Base-by-base conservation (phyloP, 2,113 vertebrate genomes). In the Willisornis vidua region DNA sequence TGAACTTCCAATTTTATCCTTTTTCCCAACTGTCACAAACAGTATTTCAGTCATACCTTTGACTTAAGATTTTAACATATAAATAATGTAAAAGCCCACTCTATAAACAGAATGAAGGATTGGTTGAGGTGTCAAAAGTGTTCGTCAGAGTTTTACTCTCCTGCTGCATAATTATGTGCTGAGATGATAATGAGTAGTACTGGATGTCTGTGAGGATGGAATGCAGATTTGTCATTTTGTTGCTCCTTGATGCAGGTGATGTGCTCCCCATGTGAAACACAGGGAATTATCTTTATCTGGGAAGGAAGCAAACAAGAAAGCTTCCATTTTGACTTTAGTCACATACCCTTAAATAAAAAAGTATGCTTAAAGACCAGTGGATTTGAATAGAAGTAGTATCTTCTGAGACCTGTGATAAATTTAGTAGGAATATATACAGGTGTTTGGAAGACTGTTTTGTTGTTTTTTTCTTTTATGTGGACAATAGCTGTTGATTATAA, bases 211-310 rank as follows among this genome's bases (percentile, higher is more conserved):
- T 95, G 94, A 96, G 94, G 89, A 68, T 91, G 76, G 95, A 96
- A 97, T 97, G 95, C 94, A 97, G 93, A 97, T 97, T 96, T 95
- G 93, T 96, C 85, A 62, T 95, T 94, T 93, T 90, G 79, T 93
- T 97, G 81, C 72, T 97, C 16, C 87, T 96, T 90, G 76, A 93
- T 97, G 87, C 96, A 92, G 88, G 89, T 95, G 85, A 90, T 96
- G 85, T 95, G 93, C 76, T 96, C 97, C 52, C 63, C 86, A 72
- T 94, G 59, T 96, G 94, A 96, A 95, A 54, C 87, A 82, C 46
- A 33, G n/a, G 57, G 52, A 92, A 35, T 82, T 87, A 52, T 68
- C 54, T 92, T 71, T 70, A 85, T 62, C 51, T 70, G 54, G 33
- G 65, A 89, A 90, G 82, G 58, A 95, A 90, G 59, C 31, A 70